Conservation (phyloP, 2,113 vertebrate genomes). For the Verasper variegatus region DNA sequence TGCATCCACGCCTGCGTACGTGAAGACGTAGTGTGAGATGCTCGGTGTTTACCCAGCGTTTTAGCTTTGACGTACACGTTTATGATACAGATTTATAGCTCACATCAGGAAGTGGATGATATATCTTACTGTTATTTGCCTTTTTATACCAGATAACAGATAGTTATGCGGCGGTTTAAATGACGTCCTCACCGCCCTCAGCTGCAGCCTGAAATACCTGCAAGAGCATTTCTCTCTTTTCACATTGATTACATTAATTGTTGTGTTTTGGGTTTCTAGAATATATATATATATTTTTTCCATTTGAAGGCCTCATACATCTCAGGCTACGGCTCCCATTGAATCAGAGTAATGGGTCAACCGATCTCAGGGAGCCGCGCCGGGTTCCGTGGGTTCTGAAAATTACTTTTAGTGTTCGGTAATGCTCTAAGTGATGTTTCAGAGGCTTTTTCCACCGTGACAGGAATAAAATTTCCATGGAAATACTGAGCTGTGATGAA, state of each 20-base stretch:
- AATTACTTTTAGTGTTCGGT: slow-evolving; percentile 41
- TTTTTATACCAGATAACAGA: slow-evolving; percentile 22
- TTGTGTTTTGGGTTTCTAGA: slow-evolving; percentile 6
- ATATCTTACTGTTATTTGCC: slow-evolving; percentile 22
- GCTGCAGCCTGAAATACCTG: no score
- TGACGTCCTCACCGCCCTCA: neutral
- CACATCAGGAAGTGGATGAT: slow-evolving; percentile 20
- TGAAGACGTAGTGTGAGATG: slow-evolving; percentile 6
- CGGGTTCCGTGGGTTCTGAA: slow-evolving; percentile 20
- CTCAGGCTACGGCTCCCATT: neutral
- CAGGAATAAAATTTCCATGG: slow-evolving; percentile 47
- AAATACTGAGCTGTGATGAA: slow-evolving; percentile 19
- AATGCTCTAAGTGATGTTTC: slow-evolving; percentile 46
- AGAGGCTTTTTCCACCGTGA: slow-evolving; percentile 18
- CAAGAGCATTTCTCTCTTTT: no score
- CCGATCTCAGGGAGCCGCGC: slow-evolving; percentile 25
- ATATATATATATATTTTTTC: neutral
- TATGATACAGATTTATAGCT: slow-evolving; percentile 53
- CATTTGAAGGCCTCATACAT: slow-evolving; percentile 5
- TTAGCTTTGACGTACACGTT: slow-evolving; percentile 50
- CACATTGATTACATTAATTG: slow-evolving; percentile 10
- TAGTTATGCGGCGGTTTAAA: slow-evolving; percentile 5
- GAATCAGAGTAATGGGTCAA: slow-evolving; percentile 36
- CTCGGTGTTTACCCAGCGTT: slow-evolving; percentile 46
- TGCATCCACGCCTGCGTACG: slow-evolving; percentile 8